Percentiles rank a stretch among this genome's conserved stretches.
Conservation (phyloP, 2,888 invertebrate genomes). For the Panorpa germanica region DNA sequence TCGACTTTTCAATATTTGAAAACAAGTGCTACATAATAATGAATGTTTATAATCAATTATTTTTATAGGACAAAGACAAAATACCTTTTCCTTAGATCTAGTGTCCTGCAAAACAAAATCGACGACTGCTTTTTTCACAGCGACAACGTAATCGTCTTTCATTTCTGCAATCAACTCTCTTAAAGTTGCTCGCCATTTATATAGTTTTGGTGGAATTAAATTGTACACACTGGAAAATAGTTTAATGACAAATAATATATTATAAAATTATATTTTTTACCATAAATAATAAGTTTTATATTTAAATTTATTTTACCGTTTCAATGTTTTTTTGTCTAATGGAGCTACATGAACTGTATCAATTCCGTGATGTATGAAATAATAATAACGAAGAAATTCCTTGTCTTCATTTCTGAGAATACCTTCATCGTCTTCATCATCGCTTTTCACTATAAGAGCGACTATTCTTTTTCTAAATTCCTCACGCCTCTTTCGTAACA, state of each 20-base stretch:
- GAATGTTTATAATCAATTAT: too few relatives aligned
- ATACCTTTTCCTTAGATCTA: constrained; percentile 16
- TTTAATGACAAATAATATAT: constrained; percentile 2
- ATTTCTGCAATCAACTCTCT: constrained; percentile 52
- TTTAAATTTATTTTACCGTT: constrained; percentile 24
- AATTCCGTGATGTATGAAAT: constrained; percentile 77
- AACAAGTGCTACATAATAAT: too few relatives aligned
- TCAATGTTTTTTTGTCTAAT: constrained; percentile 52
- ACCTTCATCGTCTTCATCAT: constrained; percentile 24
- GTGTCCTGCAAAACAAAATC: constrained; percentile 81
- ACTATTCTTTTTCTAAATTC: constrained; percentile 66
- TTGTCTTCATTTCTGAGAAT: constrained; percentile 42
- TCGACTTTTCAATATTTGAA: too few relatives aligned
- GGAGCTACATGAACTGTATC: constrained; percentile 80
- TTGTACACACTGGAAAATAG: constrained; percentile 33
- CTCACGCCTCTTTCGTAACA: constrained; percentile 54
- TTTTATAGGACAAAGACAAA: too few relatives aligned
- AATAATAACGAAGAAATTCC: constrained; percentile 65
- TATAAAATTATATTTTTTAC: constrained; percentile 1
- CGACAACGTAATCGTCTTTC: constrained; percentile 67
- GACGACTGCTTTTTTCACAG: constrained; percentile 80
- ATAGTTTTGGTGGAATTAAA: constrained; percentile 40
- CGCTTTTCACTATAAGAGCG: constrained; percentile 45
- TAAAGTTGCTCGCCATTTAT: constrained; percentile 38
- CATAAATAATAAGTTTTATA: constrained; percentile 6